Conservation (phyloP, 2,113 vertebrate genomes). For the Atlantisia rogersi region DNA sequence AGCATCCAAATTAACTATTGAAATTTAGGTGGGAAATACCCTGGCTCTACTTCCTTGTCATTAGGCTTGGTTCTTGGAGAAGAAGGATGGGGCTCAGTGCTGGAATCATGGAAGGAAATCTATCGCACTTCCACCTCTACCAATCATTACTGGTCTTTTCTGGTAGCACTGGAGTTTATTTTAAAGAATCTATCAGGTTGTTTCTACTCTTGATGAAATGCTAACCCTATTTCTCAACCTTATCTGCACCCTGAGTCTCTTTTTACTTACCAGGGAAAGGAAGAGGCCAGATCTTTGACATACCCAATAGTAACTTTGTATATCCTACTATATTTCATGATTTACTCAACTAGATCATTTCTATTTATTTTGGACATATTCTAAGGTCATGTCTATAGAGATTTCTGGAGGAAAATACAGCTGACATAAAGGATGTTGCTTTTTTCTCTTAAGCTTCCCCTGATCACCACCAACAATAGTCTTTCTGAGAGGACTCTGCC, state of each 20-base stretch:
- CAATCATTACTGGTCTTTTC: neutral
- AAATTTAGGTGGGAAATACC: neutral
- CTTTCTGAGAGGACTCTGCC: neutral
- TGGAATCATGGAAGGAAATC: neutral
- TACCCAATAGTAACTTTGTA: neutral
- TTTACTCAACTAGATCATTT: neutral
- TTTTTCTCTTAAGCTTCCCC: neutral
- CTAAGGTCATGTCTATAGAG: neutral
- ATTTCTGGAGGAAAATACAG: neutral
- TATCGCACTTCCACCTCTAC: neutral
- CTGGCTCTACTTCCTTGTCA: neutral
- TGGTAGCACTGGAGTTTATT: neutral
- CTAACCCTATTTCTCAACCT: neutral
- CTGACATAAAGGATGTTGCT: neutral
- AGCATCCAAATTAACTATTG: neutral
- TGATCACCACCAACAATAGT: neutral
- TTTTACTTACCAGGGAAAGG: neutral
- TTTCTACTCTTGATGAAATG: neutral
- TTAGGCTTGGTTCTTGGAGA: neutral
- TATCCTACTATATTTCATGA: neutral
- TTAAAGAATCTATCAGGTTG: neutral
- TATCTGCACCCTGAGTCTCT: neutral
- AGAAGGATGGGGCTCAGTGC: neutral
- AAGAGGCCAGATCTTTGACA: neutral
- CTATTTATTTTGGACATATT: constrained; percentile 7